Evolutionary conservation across 2,113 vertebrate species (phyloP).

Genomic region (Poeciliopsis prolifica): DNA sequence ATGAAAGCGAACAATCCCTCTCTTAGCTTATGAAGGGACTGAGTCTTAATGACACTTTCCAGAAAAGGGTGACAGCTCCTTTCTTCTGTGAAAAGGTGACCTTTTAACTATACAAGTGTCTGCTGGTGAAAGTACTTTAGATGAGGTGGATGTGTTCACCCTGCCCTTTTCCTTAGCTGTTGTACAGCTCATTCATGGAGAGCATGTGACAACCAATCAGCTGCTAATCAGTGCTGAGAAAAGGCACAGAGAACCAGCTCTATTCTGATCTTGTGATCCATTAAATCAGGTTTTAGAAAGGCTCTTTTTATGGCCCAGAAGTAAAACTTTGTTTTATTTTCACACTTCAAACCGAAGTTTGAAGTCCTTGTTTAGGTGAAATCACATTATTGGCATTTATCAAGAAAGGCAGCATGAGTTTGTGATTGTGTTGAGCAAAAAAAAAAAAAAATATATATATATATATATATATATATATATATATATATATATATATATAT

Average conservation of each 20-base stretch:
- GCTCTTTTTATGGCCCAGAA: background rate
- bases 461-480: too few species aligned
- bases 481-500: too few species aligned
- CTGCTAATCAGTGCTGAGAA: conserved; percentile 16
- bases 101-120: conserved; percentile 42
- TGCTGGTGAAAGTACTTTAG: conserved; percentile 23
- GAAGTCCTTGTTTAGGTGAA: background rate
- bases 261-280: background rate
- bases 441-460: background rate
- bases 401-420: background rate
- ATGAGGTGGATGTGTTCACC: conserved; percentile 21
- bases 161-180: conserved; percentile 44
- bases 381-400: background rate
- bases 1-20: background rate
- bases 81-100: conserved; percentile 32
- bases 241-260: background rate
- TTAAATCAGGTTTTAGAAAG: background rate
- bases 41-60: conserved; percentile 14
- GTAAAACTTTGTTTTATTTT: background rate
- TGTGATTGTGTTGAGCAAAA: background rate
- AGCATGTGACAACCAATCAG: conserved; percentile 29
- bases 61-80: conserved; percentile 30
- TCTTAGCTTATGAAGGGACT: conserved; percentile 17
- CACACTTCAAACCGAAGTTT: background rate
- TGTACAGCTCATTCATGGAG: conserved; percentile 33